These are phyloP conservation scores for Lottia scabra DNA, from an alignment of 2,888 invertebrate genomes.

Conservation along the genomic window DNA sequence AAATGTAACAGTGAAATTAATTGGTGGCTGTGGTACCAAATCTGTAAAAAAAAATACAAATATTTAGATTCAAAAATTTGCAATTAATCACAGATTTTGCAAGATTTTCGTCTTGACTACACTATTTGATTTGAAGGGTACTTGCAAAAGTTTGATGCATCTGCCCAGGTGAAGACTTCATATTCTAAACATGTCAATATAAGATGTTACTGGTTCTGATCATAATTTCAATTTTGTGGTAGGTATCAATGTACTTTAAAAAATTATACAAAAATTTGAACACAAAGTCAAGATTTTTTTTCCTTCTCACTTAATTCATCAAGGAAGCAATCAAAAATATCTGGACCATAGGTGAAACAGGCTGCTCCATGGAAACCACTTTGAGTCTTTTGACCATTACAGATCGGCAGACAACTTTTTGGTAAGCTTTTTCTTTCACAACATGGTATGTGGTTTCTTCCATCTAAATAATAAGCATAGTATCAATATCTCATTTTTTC, in stretches of 20 bases:
- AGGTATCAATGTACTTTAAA: too few relatives aligned
- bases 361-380: not conserved
- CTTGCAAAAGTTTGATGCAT: too few relatives aligned
- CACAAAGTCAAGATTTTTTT: too few relatives aligned
- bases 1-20: not conserved
- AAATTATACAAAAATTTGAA: too few relatives aligned
- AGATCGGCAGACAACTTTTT: slow-evolving; percentile 10
- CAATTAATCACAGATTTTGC: too few relatives aligned
- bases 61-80: too few relatives aligned
- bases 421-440: slow-evolving; percentile 12
- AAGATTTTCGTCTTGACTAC: too few relatives aligned
- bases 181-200: too few relatives aligned
- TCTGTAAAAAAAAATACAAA: slow-evolving; percentile 3
- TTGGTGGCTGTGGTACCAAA: slow-evolving; percentile 15
- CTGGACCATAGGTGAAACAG: slow-evolving; percentile 9
- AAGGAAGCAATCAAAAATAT: slow-evolving; percentile 9
- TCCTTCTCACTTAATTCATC: slow-evolving; percentile 1
- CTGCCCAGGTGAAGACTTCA: too few relatives aligned
- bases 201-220: too few relatives aligned
- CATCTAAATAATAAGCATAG: slow-evolving; percentile 10
- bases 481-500: not conserved
- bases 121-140: too few relatives aligned
- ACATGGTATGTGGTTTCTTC: slow-evolving; percentile 14
- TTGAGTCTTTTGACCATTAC: slow-evolving; percentile 8
- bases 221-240: too few relatives aligned